Percentiles rank a stretch among this genome's conserved stretches.
phyloP scores from a whole-genome alignment of 1,140 invertebrate species.

The Polypedilum pembai region DNA sequence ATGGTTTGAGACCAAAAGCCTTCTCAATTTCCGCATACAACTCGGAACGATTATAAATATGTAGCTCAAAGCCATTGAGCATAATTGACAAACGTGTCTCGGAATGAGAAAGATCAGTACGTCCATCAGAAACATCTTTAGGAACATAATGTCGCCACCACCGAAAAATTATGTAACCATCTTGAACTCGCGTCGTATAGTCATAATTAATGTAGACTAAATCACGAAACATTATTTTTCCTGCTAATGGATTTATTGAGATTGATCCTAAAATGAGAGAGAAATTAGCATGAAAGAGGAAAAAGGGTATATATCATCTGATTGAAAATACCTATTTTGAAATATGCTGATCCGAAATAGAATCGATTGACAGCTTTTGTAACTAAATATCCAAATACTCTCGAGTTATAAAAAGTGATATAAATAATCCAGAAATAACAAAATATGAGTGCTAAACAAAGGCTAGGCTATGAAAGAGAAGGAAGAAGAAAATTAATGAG shows the following conservation, averaged over 20 bases:
- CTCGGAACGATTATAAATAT: constrained; percentile 89
- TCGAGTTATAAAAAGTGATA: constrained; percentile 91
- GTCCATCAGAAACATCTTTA: constrained; percentile 84
- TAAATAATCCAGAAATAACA: constrained; percentile 72
- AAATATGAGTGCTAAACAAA: constrained; percentile 50
- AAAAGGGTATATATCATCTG: too few species aligned
- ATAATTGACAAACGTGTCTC: constrained; percentile 89
- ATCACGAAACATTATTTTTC: constrained; percentile 98
- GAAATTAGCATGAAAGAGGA: constrained; percentile 31
- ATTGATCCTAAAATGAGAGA: constrained; percentile 70
- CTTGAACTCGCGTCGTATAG: constrained; percentile 86
- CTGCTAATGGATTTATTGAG: constrained; percentile 87
- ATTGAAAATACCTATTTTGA: constrained; percentile 74
- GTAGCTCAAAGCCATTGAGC: constrained; percentile 92
- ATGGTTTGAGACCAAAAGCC: constrained; percentile 74
- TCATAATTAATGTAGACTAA: constrained; percentile 92
- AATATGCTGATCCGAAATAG: constrained; percentile 74
- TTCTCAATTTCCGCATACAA: constrained; percentile 84
- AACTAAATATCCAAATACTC: constrained; percentile 80
- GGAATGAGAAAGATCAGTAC: constrained; percentile 87
- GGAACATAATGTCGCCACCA: constrained; percentile 95
- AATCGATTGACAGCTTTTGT: constrained; percentile 85
- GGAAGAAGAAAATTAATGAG: constrained; percentile 52
- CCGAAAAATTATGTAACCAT: constrained; percentile 94
- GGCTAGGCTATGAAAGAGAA: constrained; percentile 72